Evolutionary conservation across 2,797 vertebrate species (phyloP).

Genomic region (Sebastes trivittatus): DNA sequence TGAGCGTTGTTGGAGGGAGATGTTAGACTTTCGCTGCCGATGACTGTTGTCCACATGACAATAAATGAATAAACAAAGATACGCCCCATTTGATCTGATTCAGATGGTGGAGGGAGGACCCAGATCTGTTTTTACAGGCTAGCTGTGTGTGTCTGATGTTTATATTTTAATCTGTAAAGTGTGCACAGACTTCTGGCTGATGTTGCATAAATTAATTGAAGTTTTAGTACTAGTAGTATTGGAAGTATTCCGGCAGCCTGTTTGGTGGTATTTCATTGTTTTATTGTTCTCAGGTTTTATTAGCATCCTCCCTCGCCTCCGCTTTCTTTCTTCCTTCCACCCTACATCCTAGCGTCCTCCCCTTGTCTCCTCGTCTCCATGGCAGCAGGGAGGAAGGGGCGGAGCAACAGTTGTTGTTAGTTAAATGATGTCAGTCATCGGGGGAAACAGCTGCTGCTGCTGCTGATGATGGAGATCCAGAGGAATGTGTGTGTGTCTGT

Average conservation of each 20-base stretch:
- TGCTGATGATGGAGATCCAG: neutral
- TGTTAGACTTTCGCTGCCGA: neutral
- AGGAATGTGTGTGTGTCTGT: constrained; percentile 18
- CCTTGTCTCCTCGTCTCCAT: neutral
- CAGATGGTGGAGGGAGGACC: neutral
- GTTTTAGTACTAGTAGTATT: neutral
- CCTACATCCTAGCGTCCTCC: neutral
- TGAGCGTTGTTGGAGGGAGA: neutral
- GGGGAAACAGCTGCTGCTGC: neutral
- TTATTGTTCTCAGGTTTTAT: neutral
- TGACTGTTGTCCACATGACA: neutral
- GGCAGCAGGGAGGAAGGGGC: constrained; percentile 3
- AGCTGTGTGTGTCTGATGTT: neutral
- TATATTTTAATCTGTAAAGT: neutral
- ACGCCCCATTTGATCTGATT: neutral
- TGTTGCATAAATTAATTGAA: neutral
- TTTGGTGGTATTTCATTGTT: neutral
- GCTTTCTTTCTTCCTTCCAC: too few species aligned
- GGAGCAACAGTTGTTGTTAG: constrained; percentile 6
- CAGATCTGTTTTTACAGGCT: neutral
- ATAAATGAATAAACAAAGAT: neutral
- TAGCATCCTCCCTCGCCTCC: neutral
- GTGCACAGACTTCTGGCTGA: neutral
- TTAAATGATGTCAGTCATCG: neutral
- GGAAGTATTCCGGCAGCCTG: neutral